Conservation (phyloP, 2,113 vertebrate species). For the Polyodon spathula region DNA sequence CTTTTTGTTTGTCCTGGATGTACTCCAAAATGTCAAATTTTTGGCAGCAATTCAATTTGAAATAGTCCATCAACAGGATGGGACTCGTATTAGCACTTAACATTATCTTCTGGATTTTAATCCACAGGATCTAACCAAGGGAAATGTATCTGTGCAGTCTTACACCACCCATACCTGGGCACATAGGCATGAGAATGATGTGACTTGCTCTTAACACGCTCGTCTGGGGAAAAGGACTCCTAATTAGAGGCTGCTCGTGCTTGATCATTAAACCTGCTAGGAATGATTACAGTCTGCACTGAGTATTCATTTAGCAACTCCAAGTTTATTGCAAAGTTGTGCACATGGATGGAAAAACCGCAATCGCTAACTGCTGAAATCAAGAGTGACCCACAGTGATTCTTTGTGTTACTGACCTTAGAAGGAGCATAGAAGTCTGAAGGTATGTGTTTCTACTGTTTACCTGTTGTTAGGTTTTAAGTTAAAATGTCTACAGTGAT, state of each 20-base stretch:
- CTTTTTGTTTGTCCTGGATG: too few relatives aligned
- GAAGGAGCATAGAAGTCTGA: too few relatives aligned
- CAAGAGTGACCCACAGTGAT: too few relatives aligned
- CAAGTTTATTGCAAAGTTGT: too few relatives aligned
- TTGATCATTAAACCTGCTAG: background rate
- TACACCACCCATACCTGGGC: background rate
- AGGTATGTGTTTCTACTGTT: too few relatives aligned
- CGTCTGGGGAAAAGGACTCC: background rate
- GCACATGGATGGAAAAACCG: too few relatives aligned
- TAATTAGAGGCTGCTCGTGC: background rate
- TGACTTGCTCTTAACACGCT: background rate
- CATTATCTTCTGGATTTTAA: background rate
- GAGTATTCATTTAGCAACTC: too few relatives aligned
- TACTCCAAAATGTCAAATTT: background rate
- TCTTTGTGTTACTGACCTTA: too few relatives aligned
- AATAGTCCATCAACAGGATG: background rate
- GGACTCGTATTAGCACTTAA: background rate
- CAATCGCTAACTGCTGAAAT: too few relatives aligned
- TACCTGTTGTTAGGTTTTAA: too few relatives aligned
- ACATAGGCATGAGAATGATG: background rate
- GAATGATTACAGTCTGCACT: background rate
- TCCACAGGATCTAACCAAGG: background rate
- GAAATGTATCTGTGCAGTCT: background rate
- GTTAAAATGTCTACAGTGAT: too few relatives aligned
- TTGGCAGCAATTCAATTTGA: background rate